A percentile compares a stretch with the other conserved stretches of the same genome.
Evolutionary conservation across 2,113 vertebrate species (phyloP).

Genomic region (Misgurnus mizolepis): DNA sequence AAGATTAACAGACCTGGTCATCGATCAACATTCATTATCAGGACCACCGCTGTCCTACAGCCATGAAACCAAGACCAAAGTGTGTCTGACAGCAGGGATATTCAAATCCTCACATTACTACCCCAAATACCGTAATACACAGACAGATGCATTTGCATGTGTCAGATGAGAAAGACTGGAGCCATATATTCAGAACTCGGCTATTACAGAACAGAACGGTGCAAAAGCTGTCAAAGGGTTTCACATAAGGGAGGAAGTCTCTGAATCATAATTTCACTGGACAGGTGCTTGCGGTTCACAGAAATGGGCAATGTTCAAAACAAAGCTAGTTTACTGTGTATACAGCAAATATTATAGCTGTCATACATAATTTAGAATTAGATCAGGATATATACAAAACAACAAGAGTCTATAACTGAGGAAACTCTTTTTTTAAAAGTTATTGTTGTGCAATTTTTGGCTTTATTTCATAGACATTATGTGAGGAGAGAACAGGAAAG

Average conservation of each 20-base stretch:
- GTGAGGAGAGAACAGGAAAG: too few relatives aligned
- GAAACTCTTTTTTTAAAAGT: too few relatives aligned
- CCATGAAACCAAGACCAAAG: background rate
- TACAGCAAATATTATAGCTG: too few relatives aligned
- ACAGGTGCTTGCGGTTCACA: too few relatives aligned
- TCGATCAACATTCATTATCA: conserved; percentile 9
- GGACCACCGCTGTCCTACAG: background rate
- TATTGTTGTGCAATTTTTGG: too few relatives aligned
- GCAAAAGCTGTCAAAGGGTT: conserved; percentile 9
- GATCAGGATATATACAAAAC: too few relatives aligned
- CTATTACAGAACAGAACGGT: background rate
- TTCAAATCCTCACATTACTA: conserved; percentile 14
- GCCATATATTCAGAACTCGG: conserved; percentile 4
- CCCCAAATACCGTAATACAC: background rate
- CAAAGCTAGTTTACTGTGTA: too few relatives aligned
- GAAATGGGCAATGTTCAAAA: too few relatives aligned
- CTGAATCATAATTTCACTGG: conserved; percentile 10
- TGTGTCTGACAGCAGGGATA: conserved; percentile 19
- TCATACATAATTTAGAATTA: too few relatives aligned
- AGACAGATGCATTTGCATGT: conserved; percentile 12
- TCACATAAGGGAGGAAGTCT: background rate
- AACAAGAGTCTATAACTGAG: too few relatives aligned
- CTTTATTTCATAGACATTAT: too few relatives aligned
- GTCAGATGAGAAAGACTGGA: background rate
- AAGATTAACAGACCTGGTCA: conserved; percentile 1